phyloP scores from a whole-genome alignment of 2,113 vertebrate species.

The Dipodomys spectabilis region DNA sequence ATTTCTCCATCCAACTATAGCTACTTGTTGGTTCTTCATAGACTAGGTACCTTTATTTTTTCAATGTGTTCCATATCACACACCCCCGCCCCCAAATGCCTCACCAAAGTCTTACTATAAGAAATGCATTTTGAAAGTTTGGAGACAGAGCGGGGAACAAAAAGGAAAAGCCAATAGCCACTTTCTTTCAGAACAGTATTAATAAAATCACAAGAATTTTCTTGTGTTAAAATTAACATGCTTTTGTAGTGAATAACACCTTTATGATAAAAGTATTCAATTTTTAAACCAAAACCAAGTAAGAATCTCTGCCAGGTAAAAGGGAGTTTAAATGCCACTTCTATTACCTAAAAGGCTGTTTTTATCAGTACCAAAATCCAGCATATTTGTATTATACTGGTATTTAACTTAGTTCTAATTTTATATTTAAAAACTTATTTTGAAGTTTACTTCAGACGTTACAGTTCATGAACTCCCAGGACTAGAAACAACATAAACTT shows the following conservation, averaged over 20 bases:
- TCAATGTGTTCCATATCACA: background rate
- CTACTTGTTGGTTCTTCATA: constrained; percentile 21
- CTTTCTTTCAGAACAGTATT: background rate
- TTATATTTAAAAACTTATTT: constrained; percentile 50
- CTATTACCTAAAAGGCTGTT: constrained; percentile 44
- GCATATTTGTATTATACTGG: constrained; percentile 17
- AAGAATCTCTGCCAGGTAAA: constrained; percentile 34
- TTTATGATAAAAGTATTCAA: constrained; percentile 29
- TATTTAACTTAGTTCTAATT: constrained; percentile 60
- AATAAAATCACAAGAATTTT: constrained; percentile 26
- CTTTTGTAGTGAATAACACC: constrained; percentile 51
- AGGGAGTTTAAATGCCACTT: constrained; percentile 58
- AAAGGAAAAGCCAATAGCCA: background rate
- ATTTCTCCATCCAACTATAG: background rate
- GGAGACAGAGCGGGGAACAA: background rate
- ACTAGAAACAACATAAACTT: constrained; percentile 54
- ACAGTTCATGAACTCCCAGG: constrained; percentile 46
- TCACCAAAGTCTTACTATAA: constrained; percentile 42
- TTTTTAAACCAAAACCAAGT: constrained; percentile 34
- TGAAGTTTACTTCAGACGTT: constrained; percentile 14
- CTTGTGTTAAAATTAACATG: constrained; percentile 59
- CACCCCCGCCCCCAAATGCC: background rate
- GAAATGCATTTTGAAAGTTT: constrained; percentile 42
- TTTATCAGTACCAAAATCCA: constrained; percentile 32
- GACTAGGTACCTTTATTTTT: constrained; percentile 24